phyloP scores from a whole-genome alignment of 2,797 vertebrate genomes.

The Gymnoscopelus braueri region DNA sequence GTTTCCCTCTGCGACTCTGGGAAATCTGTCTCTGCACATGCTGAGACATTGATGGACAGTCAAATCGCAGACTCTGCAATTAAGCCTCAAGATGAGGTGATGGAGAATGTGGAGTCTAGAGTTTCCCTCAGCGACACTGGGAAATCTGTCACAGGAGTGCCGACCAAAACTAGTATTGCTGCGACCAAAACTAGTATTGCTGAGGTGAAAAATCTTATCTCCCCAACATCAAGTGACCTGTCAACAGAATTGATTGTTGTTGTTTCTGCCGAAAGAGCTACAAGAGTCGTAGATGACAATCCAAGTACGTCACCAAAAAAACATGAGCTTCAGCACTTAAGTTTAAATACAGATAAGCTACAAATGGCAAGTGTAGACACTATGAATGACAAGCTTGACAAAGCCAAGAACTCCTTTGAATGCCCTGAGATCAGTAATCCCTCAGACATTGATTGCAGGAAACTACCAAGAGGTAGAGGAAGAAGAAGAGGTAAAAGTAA shows the following conservation, averaged over 20 bases:
- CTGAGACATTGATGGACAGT: too few species aligned
- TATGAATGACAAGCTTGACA: slow-evolving; percentile 36
- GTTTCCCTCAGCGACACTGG: background rate
- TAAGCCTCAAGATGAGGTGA: too few species aligned
- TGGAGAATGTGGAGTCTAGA: background rate
- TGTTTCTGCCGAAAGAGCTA: slow-evolving; percentile 64
- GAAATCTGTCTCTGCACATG: too few species aligned
- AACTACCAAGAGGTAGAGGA: slow-evolving; percentile 34
- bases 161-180: slow-evolving; percentile 19
- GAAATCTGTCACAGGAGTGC: slow-evolving; percentile 32
- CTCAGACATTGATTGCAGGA: slow-evolving; percentile 38
- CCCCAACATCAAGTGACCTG: slow-evolving; percentile 59
- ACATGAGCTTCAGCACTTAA: slow-evolving; percentile 44
- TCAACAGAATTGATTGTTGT: slow-evolving; percentile 73
- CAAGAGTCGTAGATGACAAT: slow-evolving; percentile 22
- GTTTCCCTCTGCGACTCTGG: too few species aligned
- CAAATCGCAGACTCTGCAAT: too few species aligned
- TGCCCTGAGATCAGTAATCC: slow-evolving; percentile 22
- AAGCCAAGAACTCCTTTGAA: slow-evolving; percentile 22
- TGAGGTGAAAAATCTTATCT: slow-evolving; percentile 16
- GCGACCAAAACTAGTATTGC: slow-evolving; percentile 22
- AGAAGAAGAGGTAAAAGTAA: slow-evolving; percentile 34
- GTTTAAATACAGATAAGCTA: slow-evolving; percentile 42
- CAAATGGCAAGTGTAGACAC: slow-evolving; percentile 26
- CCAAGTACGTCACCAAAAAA: slow-evolving; percentile 31